Percentiles rank a stretch among this genome's conserved stretches.
These are phyloP conservation scores for Athalia rosae DNA, from an alignment of 2,888 invertebrate species.

Conservation along the genomic window DNA sequence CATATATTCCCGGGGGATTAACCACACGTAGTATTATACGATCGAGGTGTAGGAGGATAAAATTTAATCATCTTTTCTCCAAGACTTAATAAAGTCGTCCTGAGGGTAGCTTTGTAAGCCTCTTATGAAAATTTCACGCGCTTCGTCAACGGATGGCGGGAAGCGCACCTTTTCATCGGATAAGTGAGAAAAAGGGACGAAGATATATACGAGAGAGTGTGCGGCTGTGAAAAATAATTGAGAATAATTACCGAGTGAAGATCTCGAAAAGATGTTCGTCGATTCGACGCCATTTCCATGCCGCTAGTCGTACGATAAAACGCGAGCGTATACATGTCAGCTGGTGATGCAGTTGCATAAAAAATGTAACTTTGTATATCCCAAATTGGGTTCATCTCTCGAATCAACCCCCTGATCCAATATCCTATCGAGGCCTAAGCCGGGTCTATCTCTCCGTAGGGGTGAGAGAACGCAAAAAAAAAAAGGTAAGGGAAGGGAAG, in stretches of 20 bases:
- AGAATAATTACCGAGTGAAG: not conserved
- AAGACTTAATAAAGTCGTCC: slow-evolving; percentile 26
- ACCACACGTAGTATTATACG: slow-evolving; percentile 23
- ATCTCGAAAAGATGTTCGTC: not conserved
- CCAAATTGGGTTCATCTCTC: slow-evolving; percentile 38
- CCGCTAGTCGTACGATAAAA: not conserved
- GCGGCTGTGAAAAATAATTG: not conserved
- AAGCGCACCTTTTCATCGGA: not conserved
- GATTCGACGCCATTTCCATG: not conserved
- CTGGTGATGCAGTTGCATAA: not conserved
- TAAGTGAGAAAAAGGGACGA: not conserved
- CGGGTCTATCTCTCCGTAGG: slow-evolving; percentile 15
- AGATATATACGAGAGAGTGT: not conserved
- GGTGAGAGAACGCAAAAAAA: not conserved
- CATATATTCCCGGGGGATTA: slow-evolving; percentile 28
- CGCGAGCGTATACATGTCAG: not conserved
- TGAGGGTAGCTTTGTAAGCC: slow-evolving; percentile 16
- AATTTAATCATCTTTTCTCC: slow-evolving; percentile 44
- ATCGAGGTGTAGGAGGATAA: slow-evolving; percentile 25
- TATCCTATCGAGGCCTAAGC: slow-evolving; percentile 41
- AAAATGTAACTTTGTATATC: slow-evolving; percentile 36
- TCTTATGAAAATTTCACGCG: slow-evolving; percentile 38
- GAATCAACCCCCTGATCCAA: slow-evolving; percentile 45
- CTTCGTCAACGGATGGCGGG: not conserved
- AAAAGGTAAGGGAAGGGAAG: not conserved